Evolutionary conservation across 2,797 vertebrate genomes (phyloP), one percentile per base, ranked within the genome.

Genomic region (Micrastur ruficollis): DNA sequence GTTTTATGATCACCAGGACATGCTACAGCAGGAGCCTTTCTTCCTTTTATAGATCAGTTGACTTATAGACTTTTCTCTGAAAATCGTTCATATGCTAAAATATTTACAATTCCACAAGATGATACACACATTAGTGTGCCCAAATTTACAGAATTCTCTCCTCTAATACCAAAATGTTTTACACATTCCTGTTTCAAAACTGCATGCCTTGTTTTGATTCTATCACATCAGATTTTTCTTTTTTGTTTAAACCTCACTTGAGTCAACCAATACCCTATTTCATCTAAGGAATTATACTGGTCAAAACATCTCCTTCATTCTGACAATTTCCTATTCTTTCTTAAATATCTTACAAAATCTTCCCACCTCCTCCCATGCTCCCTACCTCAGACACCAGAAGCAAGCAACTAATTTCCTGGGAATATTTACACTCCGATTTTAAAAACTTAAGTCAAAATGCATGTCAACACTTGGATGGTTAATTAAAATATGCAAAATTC

Each of bases 401-500:
- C 38, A 94, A 72, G 26, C 8, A 58, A 34, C 25, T 82, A 0
- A 34, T 50, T 88, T 82, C n/a, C 67, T 90, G 29, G 32, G 36
- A 90, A 59, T 63, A 82, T 63, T 73, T 86, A 76, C 38, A 68
- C 14, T 14, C 18, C 4, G 18, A 68, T 4, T 47, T 36, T 31
- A 65, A 83, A 86, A 81, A 31, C 42, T 52, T 22, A 66, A 59
- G 40, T 65, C 19, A 67, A 88, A 83, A 75, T 11, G 27, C 34
- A 58, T 6, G 23, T 19, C 62, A 89, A 1, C 78, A 49, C 25
- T 46, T 70, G 42, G 36, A 29, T 20, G 14, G 26, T 66, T 92
- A 95, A 94, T 90, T 63, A 93, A 89, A 94, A 93, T 56, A 92
- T 2, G 12, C 74, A 93, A 90, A 92, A 95, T 61, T 79, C 78